These are phyloP conservation scores for Tillus elongatus DNA, from an alignment of 2,888 invertebrate genomes.

Conservation along the genomic window DNA sequence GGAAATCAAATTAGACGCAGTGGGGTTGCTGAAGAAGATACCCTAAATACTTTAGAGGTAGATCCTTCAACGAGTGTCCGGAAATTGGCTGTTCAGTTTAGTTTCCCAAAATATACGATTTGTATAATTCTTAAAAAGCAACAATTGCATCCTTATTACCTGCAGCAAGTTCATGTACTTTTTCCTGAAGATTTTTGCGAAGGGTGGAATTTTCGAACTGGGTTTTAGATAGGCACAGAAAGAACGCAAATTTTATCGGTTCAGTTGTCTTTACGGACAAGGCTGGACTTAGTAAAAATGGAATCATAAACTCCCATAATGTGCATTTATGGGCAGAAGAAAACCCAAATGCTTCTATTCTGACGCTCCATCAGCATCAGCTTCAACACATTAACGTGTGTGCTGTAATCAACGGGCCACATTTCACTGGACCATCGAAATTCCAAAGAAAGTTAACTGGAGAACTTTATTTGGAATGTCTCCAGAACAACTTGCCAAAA, in stretches of 20 bases:
- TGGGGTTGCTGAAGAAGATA: constrained; percentile 14
- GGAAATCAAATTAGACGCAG: no score
- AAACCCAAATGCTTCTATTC: not conserved
- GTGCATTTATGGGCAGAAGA: constrained; percentile 5
- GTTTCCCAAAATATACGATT: constrained; percentile 8
- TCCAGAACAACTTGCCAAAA: not conserved
- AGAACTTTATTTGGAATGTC: not conserved
- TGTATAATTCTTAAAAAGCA: constrained; percentile 12
- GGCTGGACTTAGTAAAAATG: constrained; percentile 8
- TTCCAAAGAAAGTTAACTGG: not conserved
- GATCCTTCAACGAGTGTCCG: constrained; percentile 4
- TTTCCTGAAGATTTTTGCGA: constrained; percentile 11
- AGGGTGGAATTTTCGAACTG: constrained; percentile 10
- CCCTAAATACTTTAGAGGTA: constrained; percentile 8
- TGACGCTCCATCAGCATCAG: not conserved
- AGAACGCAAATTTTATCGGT: constrained; percentile 1
- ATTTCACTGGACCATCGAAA: not conserved
- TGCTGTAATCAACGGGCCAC: not conserved
- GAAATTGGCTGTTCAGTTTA: constrained; percentile 9
- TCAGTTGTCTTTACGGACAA: constrained; percentile 7
- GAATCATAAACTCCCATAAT: constrained; percentile 11
- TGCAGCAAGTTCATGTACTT: constrained; percentile 1
- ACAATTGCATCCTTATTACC: constrained; percentile 10
- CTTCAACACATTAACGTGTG: not conserved
- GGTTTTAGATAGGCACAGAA: constrained; percentile 9